Base-by-base conservation (phyloP, 2,888 invertebrate genomes). In the Cephonodes hylas region DNA sequence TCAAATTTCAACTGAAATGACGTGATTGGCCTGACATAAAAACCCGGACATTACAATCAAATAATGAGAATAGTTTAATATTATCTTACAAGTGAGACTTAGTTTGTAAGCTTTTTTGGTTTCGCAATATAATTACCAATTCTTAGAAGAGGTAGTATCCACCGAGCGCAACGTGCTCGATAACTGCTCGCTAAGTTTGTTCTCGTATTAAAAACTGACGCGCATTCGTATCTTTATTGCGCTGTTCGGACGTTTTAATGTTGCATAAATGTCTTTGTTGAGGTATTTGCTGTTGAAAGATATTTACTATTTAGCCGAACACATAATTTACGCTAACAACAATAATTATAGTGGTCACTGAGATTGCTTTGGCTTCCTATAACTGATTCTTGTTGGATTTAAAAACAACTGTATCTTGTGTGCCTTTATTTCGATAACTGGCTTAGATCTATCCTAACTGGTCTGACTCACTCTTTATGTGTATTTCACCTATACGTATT, bases 31-130 rank as follows among this genome's bases (percentile, higher is more conserved):
- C 65, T 72, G 70, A 66, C 65, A 70, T 68, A 83, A 84, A 84
- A 84, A 84, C 72, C 78, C 84, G 81, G 82, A 84, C 75, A 66
- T 68, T 71, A 70, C 68, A 74, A 57, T 27, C 60, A 53, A 38
- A 53, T 60, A 34, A 53, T 48, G 42, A 53, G 27, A 60, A 60
- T 25, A 53, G 48, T 60, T 23, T 42, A 53, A 60, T 60, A 53
- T 60, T 60, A 60, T 60, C 42, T 60, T 48, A 60, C 48, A 53
- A 53, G 25, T 53, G 48, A 48, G 42, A 53, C 48, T 38, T 46
- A 48, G 60, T 18, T 60, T 18, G 60, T 46, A 48, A 60, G 60
- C 60, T 60, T 60, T 60, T 59, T 60, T 60, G 25, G 38, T 60
- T 60, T 42, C 25, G 25, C 25, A 53, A 60, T 53, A 42, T 60